A percentile compares a stretch with the other conserved stretches of the same genome.
These are phyloP conservation scores for Heliconius aoede DNA, from an alignment of 2,888 invertebrate genomes.

Conservation along the genomic window DNA sequence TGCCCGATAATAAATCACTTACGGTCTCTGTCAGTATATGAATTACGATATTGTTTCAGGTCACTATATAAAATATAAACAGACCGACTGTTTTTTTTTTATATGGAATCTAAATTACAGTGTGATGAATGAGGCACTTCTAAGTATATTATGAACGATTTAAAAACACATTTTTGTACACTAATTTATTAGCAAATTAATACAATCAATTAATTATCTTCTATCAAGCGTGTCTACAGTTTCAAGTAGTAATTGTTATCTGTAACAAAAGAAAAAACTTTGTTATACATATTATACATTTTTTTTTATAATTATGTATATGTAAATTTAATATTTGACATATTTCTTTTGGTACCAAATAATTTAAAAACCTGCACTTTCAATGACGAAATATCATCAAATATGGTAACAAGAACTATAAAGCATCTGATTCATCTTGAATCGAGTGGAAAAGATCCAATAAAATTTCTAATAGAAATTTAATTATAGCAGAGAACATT, in stretches of 20 bases:
- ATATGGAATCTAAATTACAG: constrained; percentile 47
- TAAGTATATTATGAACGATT: constrained; percentile 49
- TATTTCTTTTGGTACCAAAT: neutral
- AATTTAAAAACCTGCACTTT: neutral
- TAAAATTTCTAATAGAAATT: constrained; percentile 26
- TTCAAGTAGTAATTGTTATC: constrained; percentile 32
- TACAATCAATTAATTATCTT: constrained; percentile 9
- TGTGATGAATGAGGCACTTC: constrained; percentile 59
- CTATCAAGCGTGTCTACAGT: constrained; percentile 6
- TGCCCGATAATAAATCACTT: constrained; percentile 51
- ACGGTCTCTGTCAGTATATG: constrained; percentile 44
- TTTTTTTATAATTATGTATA: too few relatives aligned
- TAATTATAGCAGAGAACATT: constrained; percentile 33
- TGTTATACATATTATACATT: neutral
- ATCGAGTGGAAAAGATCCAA: constrained; percentile 17
- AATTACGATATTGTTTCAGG: constrained; percentile 37
- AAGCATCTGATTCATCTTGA: constrained; percentile 15
- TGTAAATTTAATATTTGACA: neutral
- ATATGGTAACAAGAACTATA: neutral
- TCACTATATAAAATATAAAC: constrained; percentile 33
- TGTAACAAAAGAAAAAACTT: constrained; percentile 46
- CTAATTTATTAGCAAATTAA: constrained; percentile 43
- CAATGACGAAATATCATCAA: neutral
- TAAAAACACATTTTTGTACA: constrained; percentile 54
- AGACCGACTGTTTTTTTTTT: constrained; percentile 12